phyloP scores from a whole-genome alignment of 2,113 vertebrate genomes.

The Sinocyclocheilus maitianheensis region DNA sequence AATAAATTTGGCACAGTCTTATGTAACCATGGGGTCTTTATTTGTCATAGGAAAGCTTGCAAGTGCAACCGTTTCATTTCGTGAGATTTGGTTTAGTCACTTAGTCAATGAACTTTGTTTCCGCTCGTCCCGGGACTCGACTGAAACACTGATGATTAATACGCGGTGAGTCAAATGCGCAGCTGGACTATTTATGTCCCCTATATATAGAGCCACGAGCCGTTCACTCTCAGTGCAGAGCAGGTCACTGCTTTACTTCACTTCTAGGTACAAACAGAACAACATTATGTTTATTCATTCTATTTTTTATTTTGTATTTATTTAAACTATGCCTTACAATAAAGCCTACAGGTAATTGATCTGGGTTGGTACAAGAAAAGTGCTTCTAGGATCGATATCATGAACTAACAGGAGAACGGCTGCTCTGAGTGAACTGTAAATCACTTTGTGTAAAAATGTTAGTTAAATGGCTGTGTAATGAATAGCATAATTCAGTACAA shows the following conservation, averaged over 20 bases:
- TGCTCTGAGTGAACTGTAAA: background rate
- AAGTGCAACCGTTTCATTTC: conserved; percentile 27
- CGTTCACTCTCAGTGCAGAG: background rate
- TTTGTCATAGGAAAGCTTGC: conserved; percentile 10
- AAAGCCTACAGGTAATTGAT: background rate
- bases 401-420: background rate
- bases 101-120: conserved; percentile 51
- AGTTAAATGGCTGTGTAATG: background rate
- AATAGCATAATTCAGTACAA: background rate
- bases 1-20: background rate
- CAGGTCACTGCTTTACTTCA: background rate
- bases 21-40: conserved; percentile 39
- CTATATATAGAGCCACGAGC: conserved; percentile 49
- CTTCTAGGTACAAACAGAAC: background rate
- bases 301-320: too few relatives aligned
- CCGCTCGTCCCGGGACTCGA: conserved; percentile 43
- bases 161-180: conserved; percentile 64
- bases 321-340: background rate
- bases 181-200: conserved; percentile 48
- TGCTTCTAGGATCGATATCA: background rate
- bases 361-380: background rate
- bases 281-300: background rate
- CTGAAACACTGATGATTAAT: conserved; percentile 58
- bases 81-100: conserved; percentile 53
- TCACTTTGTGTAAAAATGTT: background rate